Evolutionary conservation across 1,140 invertebrate species (phyloP).

Genomic region (Drosophila ananassae): DNA sequence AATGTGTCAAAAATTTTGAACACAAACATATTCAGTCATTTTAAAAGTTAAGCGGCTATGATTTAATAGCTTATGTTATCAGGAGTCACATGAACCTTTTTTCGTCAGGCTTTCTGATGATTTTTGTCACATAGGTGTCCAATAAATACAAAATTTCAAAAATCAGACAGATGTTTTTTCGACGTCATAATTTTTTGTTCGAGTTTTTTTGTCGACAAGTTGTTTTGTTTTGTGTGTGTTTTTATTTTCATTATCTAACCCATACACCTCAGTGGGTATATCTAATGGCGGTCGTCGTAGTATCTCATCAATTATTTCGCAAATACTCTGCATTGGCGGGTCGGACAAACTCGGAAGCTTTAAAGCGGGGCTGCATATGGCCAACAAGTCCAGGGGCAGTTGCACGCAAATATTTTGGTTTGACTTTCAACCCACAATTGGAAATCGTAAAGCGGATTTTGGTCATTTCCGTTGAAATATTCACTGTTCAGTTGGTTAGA

Average conservation of each 20-base stretch:
- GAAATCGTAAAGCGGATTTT: background rate
- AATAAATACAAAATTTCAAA: conserved; percentile 1
- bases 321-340: conserved; percentile 15
- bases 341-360: conserved; percentile 32
- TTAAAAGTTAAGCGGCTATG: background rate
- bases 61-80: background rate
- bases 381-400: conserved; percentile 5
- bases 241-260: conserved; percentile 31
- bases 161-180: conserved; percentile 42
- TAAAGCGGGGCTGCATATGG: conserved; percentile 34
- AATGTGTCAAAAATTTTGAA: no score
- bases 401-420: background rate
- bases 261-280: conserved; percentile 7
- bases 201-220: conserved; percentile 7
- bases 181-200: conserved; percentile 34
- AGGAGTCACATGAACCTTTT: background rate
- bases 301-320: conserved; percentile 62
- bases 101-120: background rate
- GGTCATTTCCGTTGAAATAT: no score
- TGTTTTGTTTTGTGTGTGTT: conserved; percentile 23
- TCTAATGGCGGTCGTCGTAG: conserved; percentile 18
- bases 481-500: no score
- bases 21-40: background rate
- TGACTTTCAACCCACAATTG: background rate
- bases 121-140: background rate